phyloP scores from a whole-genome alignment of 2,113 vertebrate genomes.

The Solenodon paradoxus region DNA sequence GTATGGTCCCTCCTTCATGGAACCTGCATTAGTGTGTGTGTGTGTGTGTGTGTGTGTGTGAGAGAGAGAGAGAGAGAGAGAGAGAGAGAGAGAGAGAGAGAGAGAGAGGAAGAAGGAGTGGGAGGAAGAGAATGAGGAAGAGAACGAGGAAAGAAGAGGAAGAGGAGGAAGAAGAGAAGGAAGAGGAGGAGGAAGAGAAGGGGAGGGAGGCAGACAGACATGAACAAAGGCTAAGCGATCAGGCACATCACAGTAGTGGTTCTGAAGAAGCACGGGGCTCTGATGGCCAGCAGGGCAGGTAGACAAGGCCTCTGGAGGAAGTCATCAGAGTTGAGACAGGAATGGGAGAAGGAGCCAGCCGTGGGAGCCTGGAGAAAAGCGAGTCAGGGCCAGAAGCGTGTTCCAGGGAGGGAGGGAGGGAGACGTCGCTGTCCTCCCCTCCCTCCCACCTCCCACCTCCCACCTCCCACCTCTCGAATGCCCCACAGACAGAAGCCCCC shows the following conservation, averaged over 20 bases:
- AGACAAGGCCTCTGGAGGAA: not conserved
- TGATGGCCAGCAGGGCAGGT: not conserved
- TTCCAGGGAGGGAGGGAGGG: not conserved
- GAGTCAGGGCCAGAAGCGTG: not conserved
- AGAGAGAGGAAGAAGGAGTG: not conserved
- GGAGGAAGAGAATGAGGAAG: too few relatives aligned
- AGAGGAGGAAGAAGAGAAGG: too few relatives aligned
- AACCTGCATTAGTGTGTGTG: too few relatives aligned
- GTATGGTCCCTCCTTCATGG: not conserved
- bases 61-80: too few relatives aligned
- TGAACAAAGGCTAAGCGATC: too few relatives aligned
- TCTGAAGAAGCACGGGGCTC: rapidly evolving
- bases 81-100: not conserved
- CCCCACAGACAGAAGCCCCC: not conserved
- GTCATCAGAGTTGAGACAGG: not conserved
- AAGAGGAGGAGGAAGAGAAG: not conserved
- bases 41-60: not conserved
- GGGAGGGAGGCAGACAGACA: not conserved
- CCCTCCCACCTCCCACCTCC: not conserved
- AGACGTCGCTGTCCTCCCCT: too few relatives aligned
- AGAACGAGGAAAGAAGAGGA: not conserved
- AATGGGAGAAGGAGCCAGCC: not conserved
- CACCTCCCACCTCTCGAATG: not conserved
- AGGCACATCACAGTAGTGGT: not conserved
- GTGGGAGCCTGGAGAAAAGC: rapidly evolving